A percentile compares a stretch with the other conserved stretches of the same genome.
Conservation (phyloP, 2,888 invertebrate species). For the Sinohyriopsis cumingii region DNA sequence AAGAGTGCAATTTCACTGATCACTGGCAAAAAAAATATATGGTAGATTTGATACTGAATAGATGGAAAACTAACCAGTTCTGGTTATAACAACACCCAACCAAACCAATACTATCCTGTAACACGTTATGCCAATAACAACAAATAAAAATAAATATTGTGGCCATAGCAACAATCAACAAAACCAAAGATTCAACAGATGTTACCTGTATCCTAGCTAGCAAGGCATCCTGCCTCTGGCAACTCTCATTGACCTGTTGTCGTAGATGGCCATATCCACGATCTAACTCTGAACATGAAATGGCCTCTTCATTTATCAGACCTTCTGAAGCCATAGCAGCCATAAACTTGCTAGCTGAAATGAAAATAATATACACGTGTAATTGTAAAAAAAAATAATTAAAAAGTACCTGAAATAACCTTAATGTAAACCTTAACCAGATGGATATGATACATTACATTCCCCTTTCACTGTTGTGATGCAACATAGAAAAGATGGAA, state of each 20-base stretch:
- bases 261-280: conserved; percentile 84
- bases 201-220: conserved; percentile 67
- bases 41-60: no score
- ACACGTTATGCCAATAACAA: no score
- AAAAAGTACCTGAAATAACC: background rate
- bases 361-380: conserved; percentile 9
- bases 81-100: background rate
- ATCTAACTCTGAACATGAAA: conserved; percentile 81
- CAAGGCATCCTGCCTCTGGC: conserved; percentile 71
- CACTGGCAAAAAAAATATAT: no score
- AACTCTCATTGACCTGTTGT: conserved; percentile 84
- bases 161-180: background rate
- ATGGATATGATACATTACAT: no score
- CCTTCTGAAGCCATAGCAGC: conserved; percentile 84
- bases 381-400: background rate
- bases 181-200: conserved; percentile 1
- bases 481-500: no score
- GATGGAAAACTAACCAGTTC: no score
- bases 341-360: conserved; percentile 81
- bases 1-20: no score
- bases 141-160: no score
- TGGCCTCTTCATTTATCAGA: conserved; percentile 83
- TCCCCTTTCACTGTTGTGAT: no score
- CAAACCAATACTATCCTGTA: background rate
- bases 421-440: no score